Evolutionary conservation across 37 sponge, comb jelly and placozoan species (phyloP).

Genomic region (Oscarella lobularis): DNA sequence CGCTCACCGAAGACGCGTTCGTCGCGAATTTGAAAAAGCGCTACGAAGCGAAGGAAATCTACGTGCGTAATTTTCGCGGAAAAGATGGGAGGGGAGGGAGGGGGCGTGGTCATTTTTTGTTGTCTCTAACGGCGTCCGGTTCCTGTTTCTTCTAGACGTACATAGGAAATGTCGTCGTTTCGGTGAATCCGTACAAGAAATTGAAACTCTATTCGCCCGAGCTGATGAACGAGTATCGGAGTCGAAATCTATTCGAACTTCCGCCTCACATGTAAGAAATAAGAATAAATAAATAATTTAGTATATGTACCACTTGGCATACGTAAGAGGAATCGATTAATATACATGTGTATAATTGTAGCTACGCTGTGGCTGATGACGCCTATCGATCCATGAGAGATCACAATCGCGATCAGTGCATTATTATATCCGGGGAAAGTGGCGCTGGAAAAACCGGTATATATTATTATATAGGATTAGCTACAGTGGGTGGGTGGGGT

Average conservation of each 20-base stretch:
- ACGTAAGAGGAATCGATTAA: neutral
- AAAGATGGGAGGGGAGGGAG: no score
- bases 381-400: conserved; percentile 77
- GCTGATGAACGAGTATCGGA: conserved; percentile 41
- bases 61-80: conserved; percentile 34
- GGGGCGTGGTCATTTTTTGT: neutral
- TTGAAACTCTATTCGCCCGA: conserved; percentile 48
- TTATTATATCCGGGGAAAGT: conserved; percentile 83
- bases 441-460: conserved; percentile 81
- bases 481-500: neutral
- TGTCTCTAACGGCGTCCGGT: neutral
- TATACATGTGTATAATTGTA: conserved; percentile 1
- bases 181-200: conserved; percentile 61
- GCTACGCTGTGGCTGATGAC: conserved; percentile 63
- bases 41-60: conserved; percentile 46
- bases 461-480: neutral
- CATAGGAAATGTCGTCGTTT: conserved; percentile 74
- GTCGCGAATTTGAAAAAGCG: conserved; percentile 50
- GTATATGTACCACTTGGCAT: neutral
- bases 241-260: conserved; percentile 56
- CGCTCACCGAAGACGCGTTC: conserved; percentile 48
- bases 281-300: conserved; percentile 3
- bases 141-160: conserved; percentile 55
- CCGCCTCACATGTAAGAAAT: conserved; percentile 77
- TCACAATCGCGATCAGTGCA: conserved; percentile 50